Percentiles rank a stretch among this genome's conserved stretches.
Conservation (phyloP, 2,888 invertebrate species). For the Tipula lateralis region DNA sequence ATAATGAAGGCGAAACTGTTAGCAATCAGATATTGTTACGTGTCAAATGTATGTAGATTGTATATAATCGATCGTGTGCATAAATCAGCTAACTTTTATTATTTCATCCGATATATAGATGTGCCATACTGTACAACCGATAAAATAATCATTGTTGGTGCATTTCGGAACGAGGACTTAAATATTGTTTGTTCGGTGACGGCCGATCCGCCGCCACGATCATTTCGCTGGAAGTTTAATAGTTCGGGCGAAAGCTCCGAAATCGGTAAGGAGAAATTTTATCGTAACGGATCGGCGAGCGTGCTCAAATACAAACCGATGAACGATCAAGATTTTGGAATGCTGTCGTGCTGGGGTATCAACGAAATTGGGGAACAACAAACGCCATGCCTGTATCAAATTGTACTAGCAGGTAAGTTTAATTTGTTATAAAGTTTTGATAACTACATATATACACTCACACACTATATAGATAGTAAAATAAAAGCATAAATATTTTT, state of each 20-base stretch:
- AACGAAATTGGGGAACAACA: slow-evolving; percentile 71
- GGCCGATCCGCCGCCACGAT: slow-evolving; percentile 78
- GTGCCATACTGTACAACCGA: slow-evolving; percentile 75
- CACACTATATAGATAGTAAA: neutral
- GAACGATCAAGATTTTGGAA: slow-evolving; percentile 70
- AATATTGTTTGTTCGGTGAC: slow-evolving; percentile 86
- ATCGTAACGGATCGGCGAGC: slow-evolving; percentile 71
- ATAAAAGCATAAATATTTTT: neutral
- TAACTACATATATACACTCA: neutral
- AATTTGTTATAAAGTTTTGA: neutral
- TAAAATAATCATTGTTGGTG: slow-evolving; percentile 77
- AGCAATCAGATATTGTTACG: slow-evolving; percentile 72
- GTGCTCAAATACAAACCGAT: slow-evolving; percentile 62
- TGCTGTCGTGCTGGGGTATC: slow-evolving; percentile 71
- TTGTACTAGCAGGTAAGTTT: slow-evolving; percentile 70
- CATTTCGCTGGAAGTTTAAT: slow-evolving; percentile 90
- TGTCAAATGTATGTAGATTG: slow-evolving; percentile 80
- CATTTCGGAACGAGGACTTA: slow-evolving; percentile 79
- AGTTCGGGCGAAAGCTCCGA: slow-evolving; percentile 86
- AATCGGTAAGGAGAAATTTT: slow-evolving; percentile 71
- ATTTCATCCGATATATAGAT: too few species aligned
- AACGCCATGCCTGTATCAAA: slow-evolving; percentile 73
- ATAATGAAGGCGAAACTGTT: slow-evolving; percentile 72
- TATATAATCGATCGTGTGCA: neutral
- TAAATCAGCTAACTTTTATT: too few species aligned